Evolutionary conservation across 2,797 vertebrate genomes (phyloP), one percentile per base, ranked within the genome.

Genomic region (Lindbergichthys nudifrons): DNA sequence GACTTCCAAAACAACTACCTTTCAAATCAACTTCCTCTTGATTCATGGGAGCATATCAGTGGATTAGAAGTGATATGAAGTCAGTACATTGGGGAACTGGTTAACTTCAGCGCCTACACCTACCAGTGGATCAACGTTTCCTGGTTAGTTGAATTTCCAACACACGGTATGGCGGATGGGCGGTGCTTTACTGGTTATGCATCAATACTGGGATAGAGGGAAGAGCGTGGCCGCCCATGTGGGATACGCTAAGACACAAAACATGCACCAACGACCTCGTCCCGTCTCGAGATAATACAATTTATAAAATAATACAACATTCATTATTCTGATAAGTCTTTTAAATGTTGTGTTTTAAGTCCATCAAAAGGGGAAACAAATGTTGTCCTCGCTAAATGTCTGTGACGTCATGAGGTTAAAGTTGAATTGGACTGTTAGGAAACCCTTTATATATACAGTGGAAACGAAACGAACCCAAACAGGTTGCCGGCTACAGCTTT

Each of bases 341-440:
- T 16, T 13, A 0, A 1, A 10, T 45, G 3, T 36, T 0, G 3
- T 5, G 16, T 61, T 65, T 26, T 10, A 1, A 3, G 32, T 36
- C 0, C 9, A 26, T 7, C 0, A n/a, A 19, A 52, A 1, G 2
- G 1, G 2, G 1, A 30, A 30, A 58, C 12, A n/a, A 12, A 13
- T 23, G n/a, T 3, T 56, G 26, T 9, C 1, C n/a, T 43, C 12
- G 30, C 54, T 18, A 2, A 0, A 26, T 53, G 26, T 0, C 47
- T 52, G 42, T 90, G 88, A 91, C 90, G 88, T 88, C 86, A 80
- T 0, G 18, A 59, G 87, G 87, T 91, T 80, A 87, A 59, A 92
- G 92, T 87, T 91, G 85, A 90, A 45, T 15, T 3, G 5, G 12
- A 36, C 10, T 0, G 52, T 83, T 66, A 60, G 23, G 70, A 75